Evolutionary conservation across 1,140 invertebrate genomes (phyloP).

Genomic region (Heliothis subflexa): DNA sequence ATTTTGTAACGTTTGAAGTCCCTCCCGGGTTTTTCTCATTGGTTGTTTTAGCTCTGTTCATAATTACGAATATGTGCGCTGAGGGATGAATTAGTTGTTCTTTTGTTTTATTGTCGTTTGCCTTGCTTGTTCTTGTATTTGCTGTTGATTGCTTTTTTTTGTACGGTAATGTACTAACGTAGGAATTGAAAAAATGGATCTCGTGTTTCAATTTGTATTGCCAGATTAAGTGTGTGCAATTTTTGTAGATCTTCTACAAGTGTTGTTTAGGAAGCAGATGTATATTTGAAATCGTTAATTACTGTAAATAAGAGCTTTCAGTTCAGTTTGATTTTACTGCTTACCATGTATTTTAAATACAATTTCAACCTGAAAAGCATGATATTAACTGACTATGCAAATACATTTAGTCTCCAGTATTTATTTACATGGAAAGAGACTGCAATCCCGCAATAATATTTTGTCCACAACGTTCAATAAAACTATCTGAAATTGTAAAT

Average conservation of each 20-base stretch:
- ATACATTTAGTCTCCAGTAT: too few species aligned
- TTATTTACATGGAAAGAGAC: not conserved
- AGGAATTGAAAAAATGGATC: too few species aligned
- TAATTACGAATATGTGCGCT: slow-evolving; percentile 22
- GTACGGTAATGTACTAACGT: not conserved
- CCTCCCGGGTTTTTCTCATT: slow-evolving; percentile 21
- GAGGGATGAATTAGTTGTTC: slow-evolving; percentile 4
- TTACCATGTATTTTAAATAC: too few species aligned
- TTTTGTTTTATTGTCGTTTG: slow-evolving; percentile 21
- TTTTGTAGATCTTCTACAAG: too few species aligned
- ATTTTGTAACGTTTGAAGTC: slow-evolving; percentile 44
- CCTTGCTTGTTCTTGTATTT: not conserved
- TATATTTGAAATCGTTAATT: too few species aligned
- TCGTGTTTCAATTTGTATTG: too few species aligned
- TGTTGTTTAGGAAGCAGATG: too few species aligned
- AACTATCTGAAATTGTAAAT: slow-evolving; percentile 33
- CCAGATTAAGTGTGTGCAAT: too few species aligned
- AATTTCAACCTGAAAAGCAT: too few species aligned
- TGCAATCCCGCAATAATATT: not conserved
- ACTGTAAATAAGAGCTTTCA: too few species aligned
- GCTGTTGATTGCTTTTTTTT: not conserved
- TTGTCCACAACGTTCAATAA: slow-evolving; percentile 23
- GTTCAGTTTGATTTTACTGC: too few species aligned
- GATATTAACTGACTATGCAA: too few species aligned
- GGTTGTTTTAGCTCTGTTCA: slow-evolving; percentile 23